Evolutionary conservation across 2,797 vertebrate genomes (phyloP), one percentile per base, ranked within the genome.

Genomic region (Florisuga fusca): DNA sequence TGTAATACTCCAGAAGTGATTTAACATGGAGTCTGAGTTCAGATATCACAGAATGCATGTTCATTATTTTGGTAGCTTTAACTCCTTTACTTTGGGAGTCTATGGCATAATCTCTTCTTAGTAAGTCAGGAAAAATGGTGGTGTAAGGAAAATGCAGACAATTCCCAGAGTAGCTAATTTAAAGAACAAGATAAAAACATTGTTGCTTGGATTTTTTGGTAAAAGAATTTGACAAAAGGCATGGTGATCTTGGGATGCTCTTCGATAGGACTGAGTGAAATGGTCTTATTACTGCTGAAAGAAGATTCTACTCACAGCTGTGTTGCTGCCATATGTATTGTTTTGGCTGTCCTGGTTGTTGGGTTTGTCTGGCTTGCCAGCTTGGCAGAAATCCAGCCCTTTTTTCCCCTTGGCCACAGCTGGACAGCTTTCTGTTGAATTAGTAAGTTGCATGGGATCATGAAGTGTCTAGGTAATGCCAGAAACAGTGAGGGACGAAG

Each of bases 241-340:
- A 2, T 7, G 6, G 62, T 51, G 69, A n/a, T 84, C 15, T 41
- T 83, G 41, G 25, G 12, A 6, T 69, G 31, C n/a, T 36, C 12
- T 75, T 68, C 46, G 53, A 1, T 45, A 29, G 20, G 36, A 58
- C 22, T 51, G 41, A 38, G 20, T 16, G n/a, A 43, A 69, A 38
- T 8, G 8, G 3, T 72, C 46, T 81, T 3, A 1, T 41, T 59
- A 15, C 14, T 62, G 18, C 34, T 79, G 74, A 18, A 45, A 20
- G 55, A 51, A 43, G 36, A 14, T 53, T 7, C 16, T 74, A 1
- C 43, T 61, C 21, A 54, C 26, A 29, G 51, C n/a, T 19, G 7
- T 36, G 33, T 72, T 93, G 31, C 36, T 68, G 54, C 0, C 0
- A 1, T 22, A 5, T 3, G 6, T 45, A 23, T 43, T 55, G 15